Conservation (phyloP, 2,797 vertebrate genomes). For the Falco novaeseelandiae region DNA sequence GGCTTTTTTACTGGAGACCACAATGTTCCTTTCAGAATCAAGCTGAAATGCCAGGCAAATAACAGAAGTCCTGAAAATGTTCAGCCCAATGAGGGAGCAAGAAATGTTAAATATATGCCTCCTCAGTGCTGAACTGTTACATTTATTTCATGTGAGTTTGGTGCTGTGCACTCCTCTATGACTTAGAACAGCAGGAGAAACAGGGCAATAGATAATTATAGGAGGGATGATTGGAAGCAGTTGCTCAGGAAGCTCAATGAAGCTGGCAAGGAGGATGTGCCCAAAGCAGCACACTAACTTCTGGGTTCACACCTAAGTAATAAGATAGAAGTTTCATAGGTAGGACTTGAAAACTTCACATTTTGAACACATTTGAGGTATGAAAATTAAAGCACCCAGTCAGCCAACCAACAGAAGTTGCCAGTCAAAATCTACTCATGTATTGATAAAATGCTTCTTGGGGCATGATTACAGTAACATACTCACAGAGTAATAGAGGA, state of each 20-base stretch:
- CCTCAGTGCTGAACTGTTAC: conserved; percentile 20
- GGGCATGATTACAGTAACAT: neutral
- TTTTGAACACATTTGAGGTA: neutral
- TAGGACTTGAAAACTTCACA: neutral
- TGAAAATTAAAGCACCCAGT: neutral
- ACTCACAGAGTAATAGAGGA: neutral
- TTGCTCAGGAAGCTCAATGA: conserved; percentile 47
- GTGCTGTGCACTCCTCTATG: neutral
- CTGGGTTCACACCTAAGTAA: conserved; percentile 11
- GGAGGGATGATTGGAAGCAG: conserved; percentile 54
- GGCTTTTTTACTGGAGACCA: neutral
- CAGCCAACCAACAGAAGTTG: neutral
- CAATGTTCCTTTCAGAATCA: neutral
- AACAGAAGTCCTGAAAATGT: neutral
- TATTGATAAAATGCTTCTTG: neutral
- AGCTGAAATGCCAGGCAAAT: neutral
- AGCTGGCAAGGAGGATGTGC: conserved; percentile 28
- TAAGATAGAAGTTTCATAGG: neutral
- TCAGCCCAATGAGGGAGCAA: conserved; percentile 40
- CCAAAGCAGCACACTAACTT: neutral
- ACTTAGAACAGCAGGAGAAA: conserved; percentile 38
- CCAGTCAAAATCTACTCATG: neutral
- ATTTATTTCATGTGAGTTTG: conserved; percentile 62
- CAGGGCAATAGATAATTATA: conserved; percentile 44
- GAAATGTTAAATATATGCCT: conserved; percentile 36